These are phyloP conservation scores for Hephaestus fuliginosus DNA, from an alignment of 2,797 vertebrate genomes.

Conservation along the genomic window DNA sequence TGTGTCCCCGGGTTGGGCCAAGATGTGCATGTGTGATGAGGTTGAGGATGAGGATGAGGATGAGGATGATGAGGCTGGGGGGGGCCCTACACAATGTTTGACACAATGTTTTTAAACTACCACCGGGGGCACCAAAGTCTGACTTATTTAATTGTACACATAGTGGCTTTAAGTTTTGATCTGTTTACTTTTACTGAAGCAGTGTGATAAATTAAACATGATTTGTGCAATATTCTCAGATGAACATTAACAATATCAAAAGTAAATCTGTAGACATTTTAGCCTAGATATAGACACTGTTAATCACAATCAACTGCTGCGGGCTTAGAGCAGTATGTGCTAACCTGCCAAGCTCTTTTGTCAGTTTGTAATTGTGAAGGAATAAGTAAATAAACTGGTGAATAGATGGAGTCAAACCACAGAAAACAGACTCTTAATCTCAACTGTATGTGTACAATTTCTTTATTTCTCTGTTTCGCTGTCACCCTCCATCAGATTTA, in stretches of 20 bases:
- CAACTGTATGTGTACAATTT: neutral
- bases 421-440: neutral
- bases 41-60: neutral
- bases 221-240: slow-evolving; percentile 59
- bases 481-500: neutral
- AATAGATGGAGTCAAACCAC: slow-evolving; percentile 4
- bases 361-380: slow-evolving; percentile 4
- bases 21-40: neutral
- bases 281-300: slow-evolving; percentile 9
- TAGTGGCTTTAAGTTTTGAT: slow-evolving; percentile 40
- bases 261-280: slow-evolving; percentile 12
- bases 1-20: neutral
- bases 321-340: neutral
- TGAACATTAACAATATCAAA: slow-evolving; percentile 38
- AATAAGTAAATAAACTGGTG: slow-evolving; percentile 25
- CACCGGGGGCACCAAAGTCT: neutral
- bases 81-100: neutral
- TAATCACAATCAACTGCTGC: slow-evolving; percentile 15
- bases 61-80: too few relatives aligned
- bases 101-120: neutral
- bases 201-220: slow-evolving; percentile 30
- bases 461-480: neutral
- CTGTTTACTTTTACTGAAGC: slow-evolving; percentile 31
- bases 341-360: slow-evolving; percentile 10
- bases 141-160: slow-evolving; percentile 12